Conservation (phyloP, 2,797 vertebrate species). For the Nannoperca australis region DNA sequence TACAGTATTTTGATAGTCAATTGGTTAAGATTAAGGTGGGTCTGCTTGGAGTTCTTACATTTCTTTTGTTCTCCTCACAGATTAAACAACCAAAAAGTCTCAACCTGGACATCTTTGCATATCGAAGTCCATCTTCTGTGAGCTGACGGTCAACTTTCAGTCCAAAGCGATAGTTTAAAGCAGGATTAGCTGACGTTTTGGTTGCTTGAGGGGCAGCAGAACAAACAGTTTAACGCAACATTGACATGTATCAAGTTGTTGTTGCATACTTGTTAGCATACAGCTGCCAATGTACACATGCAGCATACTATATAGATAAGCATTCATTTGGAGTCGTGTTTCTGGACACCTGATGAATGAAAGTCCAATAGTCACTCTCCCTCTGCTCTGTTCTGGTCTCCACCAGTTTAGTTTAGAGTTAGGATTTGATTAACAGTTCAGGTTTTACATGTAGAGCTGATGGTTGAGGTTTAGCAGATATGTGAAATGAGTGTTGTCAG, state of each 20-base stretch:
- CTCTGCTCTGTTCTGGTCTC: background rate
- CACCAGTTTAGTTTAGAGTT: background rate
- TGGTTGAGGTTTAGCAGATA: background rate
- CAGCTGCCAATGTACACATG: background rate
- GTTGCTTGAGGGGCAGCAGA: background rate
- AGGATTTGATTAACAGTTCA: constrained; percentile 4
- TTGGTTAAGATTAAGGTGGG: background rate
- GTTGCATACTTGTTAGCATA: background rate
- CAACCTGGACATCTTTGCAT: background rate
- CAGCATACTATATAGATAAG: background rate
- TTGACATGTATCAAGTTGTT: background rate
- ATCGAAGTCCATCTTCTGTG: background rate
- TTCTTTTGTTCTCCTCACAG: background rate
- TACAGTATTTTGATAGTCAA: background rate
- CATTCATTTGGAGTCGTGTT: background rate
- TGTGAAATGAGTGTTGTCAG: background rate
- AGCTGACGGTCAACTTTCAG: background rate
- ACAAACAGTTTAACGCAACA: background rate
- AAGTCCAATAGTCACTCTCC: background rate
- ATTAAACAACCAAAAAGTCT: background rate
- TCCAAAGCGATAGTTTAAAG: background rate
- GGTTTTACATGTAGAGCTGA: constrained; percentile 2
- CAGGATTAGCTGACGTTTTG: background rate
- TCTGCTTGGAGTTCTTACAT: background rate
- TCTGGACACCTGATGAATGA: background rate